Percentiles rank a stretch among this genome's conserved stretches.
phyloP scores from a whole-genome alignment of 2,888 invertebrate species.

The Dolichomitus sp. region DNA sequence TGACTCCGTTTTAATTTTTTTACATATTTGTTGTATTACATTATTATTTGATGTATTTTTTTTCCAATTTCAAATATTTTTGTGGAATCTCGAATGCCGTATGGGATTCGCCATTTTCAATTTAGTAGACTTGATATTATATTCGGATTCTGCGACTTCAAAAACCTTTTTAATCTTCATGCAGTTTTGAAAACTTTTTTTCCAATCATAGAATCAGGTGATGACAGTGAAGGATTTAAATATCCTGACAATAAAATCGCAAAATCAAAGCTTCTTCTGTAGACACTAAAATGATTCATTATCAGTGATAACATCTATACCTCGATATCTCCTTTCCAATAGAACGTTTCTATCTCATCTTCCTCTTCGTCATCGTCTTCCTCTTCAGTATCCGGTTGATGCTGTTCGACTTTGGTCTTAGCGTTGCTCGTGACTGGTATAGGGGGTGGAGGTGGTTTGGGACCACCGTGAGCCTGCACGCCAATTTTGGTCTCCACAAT shows the following conservation, averaged over 20 bases:
- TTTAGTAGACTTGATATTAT: no score
- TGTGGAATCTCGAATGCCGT: no score
- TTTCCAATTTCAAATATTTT: no score
- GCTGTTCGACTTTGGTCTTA: background rate
- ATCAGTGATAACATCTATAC: conserved; percentile 71
- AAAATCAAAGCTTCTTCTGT: background rate
- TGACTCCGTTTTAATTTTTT: no score
- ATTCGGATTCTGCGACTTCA: no score
- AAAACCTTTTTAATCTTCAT: no score
- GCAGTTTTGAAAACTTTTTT: no score
- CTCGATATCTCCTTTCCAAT: conserved; percentile 88
- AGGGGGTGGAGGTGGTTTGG: conserved; percentile 77
- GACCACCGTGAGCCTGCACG: conserved; percentile 75
- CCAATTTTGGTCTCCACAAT: conserved; percentile 90
- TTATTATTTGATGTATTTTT: no score
- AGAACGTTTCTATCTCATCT: conserved; percentile 85
- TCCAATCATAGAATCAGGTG: no score
- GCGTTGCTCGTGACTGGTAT: conserved; percentile 70
- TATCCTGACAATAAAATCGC: background rate
- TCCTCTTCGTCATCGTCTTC: conserved; percentile 80
- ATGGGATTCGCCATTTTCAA: no score
- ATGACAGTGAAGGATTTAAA: no score
- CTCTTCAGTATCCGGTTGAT: conserved; percentile 58
- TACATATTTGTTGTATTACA: no score
- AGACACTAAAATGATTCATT: background rate